These are phyloP conservation scores for Hydractinia symbiolongicarpus DNA, from an alignment of 30 jellyfish, hydroid and myxozoan genomes.

Conservation along the genomic window DNA sequence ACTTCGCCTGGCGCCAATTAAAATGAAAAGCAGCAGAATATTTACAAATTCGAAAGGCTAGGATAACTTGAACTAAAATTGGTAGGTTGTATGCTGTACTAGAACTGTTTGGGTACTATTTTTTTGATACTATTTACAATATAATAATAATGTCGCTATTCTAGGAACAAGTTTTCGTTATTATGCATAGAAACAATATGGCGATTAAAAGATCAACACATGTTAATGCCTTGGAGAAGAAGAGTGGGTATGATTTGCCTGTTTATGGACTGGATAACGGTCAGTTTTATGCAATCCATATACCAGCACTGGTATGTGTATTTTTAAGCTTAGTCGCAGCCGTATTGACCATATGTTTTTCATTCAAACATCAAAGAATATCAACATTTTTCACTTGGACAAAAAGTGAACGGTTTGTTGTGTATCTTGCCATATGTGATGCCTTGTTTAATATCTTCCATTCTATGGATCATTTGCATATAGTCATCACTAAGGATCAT, in stretches of 20 bases:
- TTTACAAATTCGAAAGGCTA: too few relatives aligned
- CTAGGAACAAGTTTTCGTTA: too few relatives aligned
- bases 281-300: not conserved
- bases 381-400: conserved; percentile 18
- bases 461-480: conserved; percentile 23
- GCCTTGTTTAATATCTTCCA: conserved; percentile 21
- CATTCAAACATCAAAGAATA: conserved; percentile 1
- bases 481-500: conserved; percentile 12
- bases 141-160: too few relatives aligned
- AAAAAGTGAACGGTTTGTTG: conserved; percentile 17
- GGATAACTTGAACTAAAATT: too few relatives aligned
- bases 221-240: not conserved
- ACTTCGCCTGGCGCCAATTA: too few relatives aligned
- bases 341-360: not conserved
- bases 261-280: conserved; percentile 16
- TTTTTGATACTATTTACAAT: too few relatives aligned
- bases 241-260: conserved; percentile 15
- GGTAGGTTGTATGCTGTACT: too few relatives aligned
- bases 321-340: conserved; percentile 14
- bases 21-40: too few relatives aligned
- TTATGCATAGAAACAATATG: too few relatives aligned
- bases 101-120: too few relatives aligned
- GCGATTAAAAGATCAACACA: too few relatives aligned
- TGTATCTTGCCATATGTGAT: conserved; percentile 13
- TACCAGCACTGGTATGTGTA: conserved; percentile 21